A percentile compares a stretch with the other conserved stretches of the same genome.
phyloP scores from a whole-genome alignment of 2,113 vertebrate species.

The Bambusicola thoracicus region DNA sequence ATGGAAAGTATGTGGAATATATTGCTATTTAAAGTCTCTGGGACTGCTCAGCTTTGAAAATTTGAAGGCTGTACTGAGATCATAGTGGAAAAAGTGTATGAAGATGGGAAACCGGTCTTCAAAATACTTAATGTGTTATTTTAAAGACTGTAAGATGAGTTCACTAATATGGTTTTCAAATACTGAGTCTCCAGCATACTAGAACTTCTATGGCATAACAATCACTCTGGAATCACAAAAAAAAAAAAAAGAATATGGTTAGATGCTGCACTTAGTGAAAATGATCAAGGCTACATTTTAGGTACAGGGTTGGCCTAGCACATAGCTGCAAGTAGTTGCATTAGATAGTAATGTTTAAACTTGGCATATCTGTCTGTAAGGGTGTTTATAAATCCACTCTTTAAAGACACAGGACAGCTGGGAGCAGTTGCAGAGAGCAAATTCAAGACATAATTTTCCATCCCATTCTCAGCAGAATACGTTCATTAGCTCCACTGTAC shows the following conservation, averaged over 20 bases:
- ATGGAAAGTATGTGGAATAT: slow-evolving; percentile 31
- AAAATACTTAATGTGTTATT: not conserved
- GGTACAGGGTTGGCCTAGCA: not conserved
- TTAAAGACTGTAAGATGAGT: not conserved
- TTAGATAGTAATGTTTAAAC: not conserved
- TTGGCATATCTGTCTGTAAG: not conserved
- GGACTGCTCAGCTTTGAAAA: not conserved
- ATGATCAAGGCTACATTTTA: not conserved
- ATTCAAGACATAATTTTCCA: not conserved
- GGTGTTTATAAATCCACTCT: not conserved
- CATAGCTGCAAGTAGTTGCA: not conserved
- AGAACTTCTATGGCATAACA: not conserved
- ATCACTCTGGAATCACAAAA: not conserved
- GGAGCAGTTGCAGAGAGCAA: not conserved
- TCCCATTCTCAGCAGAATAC: not conserved
- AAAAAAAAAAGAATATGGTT: not conserved
- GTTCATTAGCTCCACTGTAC: not conserved
- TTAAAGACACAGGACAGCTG: not conserved
- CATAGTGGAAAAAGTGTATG: not conserved
- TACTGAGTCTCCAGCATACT: not conserved
- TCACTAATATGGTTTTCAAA: slow-evolving; percentile 2
- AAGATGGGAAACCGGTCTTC: not conserved
- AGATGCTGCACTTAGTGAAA: not conserved
- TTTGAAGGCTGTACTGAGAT: not conserved
- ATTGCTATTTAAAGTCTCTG: slow-evolving; percentile 33